Percentiles rank a stretch among this genome's conserved stretches.
phyloP scores from a whole-genome alignment of 1,140 invertebrate genomes.

The Spodoptera frugiperda region DNA sequence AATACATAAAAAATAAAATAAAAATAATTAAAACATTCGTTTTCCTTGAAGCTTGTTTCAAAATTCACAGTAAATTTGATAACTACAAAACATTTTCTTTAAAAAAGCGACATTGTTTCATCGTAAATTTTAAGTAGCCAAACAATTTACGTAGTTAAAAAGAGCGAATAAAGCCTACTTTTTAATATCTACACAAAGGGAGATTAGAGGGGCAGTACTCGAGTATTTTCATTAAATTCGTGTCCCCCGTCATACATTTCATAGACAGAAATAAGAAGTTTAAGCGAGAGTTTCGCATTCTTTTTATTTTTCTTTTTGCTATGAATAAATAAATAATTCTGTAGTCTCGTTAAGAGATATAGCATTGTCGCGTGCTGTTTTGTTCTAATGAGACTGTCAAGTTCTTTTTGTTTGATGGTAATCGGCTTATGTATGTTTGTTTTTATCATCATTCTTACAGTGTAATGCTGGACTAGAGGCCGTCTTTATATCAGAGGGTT shows the following conservation, averaged over 20 bases:
- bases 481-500: too few relatives aligned
- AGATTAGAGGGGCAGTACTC: conserved; percentile 41
- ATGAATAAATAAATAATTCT: conserved; percentile 34
- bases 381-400: conserved; percentile 30
- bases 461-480: too few relatives aligned
- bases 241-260: conserved; percentile 46
- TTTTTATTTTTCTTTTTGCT: conserved; percentile 44
- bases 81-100: too few relatives aligned
- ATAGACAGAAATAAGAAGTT: conserved; percentile 46
- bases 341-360: too few relatives aligned
- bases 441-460: too few relatives aligned
- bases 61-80: too few relatives aligned
- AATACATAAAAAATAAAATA: too few relatives aligned
- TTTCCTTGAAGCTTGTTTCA: too few relatives aligned
- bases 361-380: conserved; percentile 7
- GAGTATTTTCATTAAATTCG: conserved; percentile 46
- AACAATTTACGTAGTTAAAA: conserved; percentile 23
- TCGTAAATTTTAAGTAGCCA: conserved; percentile 9
- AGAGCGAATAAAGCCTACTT: conserved; percentile 29
- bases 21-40: too few relatives aligned
- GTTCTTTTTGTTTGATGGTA: conserved; percentile 1
- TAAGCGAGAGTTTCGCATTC: conserved; percentile 45
- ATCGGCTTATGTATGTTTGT: too few relatives aligned
- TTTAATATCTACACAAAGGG: conserved; percentile 45
- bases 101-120: background rate